These are phyloP conservation scores for Illadopsis cleaveri DNA, from an alignment of 2,113 vertebrate species.

Conservation along the genomic window DNA sequence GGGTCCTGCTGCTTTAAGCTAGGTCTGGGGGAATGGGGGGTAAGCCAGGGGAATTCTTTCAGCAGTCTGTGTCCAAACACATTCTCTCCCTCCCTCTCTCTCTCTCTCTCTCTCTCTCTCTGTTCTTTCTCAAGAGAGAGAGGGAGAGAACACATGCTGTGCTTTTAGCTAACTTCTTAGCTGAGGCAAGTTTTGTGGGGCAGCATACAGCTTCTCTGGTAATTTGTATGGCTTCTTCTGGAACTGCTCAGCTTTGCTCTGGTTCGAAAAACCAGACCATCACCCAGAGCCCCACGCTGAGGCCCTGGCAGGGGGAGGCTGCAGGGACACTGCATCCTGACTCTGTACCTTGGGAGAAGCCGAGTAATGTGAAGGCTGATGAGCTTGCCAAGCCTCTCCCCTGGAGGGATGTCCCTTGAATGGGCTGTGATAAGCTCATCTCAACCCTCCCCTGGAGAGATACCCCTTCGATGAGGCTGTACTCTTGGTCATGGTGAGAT, in stretches of 20 bases:
- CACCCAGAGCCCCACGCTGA: accelerated
- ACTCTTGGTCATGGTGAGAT: too few relatives aligned
- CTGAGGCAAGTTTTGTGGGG: background rate
- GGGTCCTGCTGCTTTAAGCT: background rate
- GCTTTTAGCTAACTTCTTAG: background rate
- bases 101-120: background rate
- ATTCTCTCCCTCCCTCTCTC: background rate
- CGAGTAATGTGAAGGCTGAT: too few relatives aligned
- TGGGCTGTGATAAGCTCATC: too few relatives aligned
- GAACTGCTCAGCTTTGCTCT: too few relatives aligned
- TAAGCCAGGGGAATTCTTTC: background rate
- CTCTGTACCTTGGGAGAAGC: background rate
- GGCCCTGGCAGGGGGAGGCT: too few relatives aligned
- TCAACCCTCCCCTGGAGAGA: too few relatives aligned
- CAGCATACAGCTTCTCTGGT: background rate
- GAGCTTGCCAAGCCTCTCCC: too few relatives aligned
- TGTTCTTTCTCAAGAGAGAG: background rate
- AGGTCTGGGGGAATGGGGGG: too few relatives aligned
- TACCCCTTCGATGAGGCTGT: too few relatives aligned
- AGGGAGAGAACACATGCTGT: background rate
- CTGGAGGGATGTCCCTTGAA: too few relatives aligned
- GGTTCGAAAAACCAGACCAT: background rate
- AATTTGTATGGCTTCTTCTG: background rate
- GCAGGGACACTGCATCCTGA: background rate
- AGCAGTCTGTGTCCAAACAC: background rate